A percentile compares a stretch with the other conserved stretches of the same genome.
Conservation (phyloP, 1,140 invertebrate species). For the Heliconius nattereri region DNA sequence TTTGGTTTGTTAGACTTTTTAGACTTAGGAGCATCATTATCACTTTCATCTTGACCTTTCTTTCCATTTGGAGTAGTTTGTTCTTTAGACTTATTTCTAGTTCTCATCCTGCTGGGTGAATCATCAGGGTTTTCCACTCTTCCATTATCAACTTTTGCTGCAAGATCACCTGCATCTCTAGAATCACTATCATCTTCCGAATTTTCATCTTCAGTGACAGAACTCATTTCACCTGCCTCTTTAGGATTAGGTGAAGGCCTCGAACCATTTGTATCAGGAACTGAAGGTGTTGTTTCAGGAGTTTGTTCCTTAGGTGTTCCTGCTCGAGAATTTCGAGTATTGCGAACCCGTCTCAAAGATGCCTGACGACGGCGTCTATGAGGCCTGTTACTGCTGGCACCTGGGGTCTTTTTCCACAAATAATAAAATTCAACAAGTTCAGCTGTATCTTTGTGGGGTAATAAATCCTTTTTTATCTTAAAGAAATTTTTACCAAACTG, state of each 20-base stretch:
- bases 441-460: constrained; percentile 97
- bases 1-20: constrained; percentile 78
- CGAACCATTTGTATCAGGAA: constrained; percentile 80
- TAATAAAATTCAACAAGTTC: constrained; percentile 99
- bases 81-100: constrained; percentile 92
- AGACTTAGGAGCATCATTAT: constrained; percentile 77
- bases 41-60: constrained; percentile 87
- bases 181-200: constrained; percentile 97
- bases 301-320: constrained; percentile 85
- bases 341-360: constrained; percentile 93
- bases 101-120: constrained; percentile 93
- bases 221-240: constrained; percentile 89
- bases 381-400: constrained; percentile 95
- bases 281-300: constrained; percentile 77
- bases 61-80: constrained; percentile 84
- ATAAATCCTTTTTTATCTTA: constrained; percentile 96
- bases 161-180: constrained; percentile 74
- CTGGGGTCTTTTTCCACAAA: constrained; percentile 99
- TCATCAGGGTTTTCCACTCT: constrained; percentile 88
- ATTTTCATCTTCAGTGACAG: constrained; percentile 95
- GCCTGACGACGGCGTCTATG: constrained; percentile 93
- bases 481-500: constrained; percentile 99
- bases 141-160: constrained; percentile 65
- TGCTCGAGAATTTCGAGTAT: constrained; percentile 86
- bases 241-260: constrained; percentile 84